A percentile compares a stretch with the other conserved stretches of the same genome.
phyloP scores from a whole-genome alignment of 2,797 vertebrate genomes.

The Spinus olivaceus region DNA sequence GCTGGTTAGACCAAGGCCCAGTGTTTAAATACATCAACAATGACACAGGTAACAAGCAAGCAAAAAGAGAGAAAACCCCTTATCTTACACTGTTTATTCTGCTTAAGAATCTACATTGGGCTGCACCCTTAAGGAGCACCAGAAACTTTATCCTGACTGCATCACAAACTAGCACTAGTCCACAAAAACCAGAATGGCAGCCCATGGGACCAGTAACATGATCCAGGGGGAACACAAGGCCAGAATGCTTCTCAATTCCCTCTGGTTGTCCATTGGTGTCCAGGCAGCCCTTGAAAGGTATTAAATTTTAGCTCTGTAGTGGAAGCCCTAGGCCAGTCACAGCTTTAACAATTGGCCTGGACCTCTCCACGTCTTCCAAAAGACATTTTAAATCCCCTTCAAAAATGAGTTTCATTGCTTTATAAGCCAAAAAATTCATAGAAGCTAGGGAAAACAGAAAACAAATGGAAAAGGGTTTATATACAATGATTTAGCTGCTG shows the following conservation, averaged over 20 bases:
- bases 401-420: neutral
- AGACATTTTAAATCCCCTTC: neutral
- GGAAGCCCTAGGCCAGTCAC: neutral
- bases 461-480: neutral
- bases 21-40: neutral
- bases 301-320: neutral
- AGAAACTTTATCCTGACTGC: neutral
- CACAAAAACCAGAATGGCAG: neutral
- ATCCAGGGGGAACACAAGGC: neutral
- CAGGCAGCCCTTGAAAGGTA: neutral
- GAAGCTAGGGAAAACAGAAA: neutral
- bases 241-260: neutral
- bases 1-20: neutral
- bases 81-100: neutral
- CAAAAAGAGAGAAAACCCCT: neutral
- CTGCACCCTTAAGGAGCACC: neutral
- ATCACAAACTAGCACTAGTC: neutral
- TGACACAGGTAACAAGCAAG: neutral
- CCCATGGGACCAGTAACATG: neutral
- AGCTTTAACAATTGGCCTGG: neutral
- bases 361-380: neutral
- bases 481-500: neutral
- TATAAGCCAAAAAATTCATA: neutral
- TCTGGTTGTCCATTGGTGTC: neutral
- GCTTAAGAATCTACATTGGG: neutral